Percentiles rank a stretch among this genome's conserved stretches.
Evolutionary conservation across 2,113 vertebrate genomes (phyloP).

Genomic region (Mungos mungo): DNA sequence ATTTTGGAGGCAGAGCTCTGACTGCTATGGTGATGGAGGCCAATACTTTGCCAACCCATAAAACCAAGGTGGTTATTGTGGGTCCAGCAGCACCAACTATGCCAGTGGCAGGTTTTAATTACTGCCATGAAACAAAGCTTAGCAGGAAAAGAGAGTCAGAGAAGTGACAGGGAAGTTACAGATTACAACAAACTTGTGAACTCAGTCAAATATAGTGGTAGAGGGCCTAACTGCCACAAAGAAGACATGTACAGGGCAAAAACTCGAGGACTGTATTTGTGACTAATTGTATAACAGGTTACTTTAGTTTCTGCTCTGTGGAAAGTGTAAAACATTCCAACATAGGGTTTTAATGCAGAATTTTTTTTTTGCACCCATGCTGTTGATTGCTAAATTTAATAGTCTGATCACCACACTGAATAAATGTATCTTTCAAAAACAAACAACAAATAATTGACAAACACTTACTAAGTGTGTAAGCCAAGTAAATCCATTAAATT

Average conservation of each 20-base stretch:
- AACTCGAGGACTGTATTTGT: not conserved
- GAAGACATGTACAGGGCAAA: not conserved
- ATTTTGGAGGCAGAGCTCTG: not conserved
- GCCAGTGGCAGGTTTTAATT: slow-evolving; percentile 87
- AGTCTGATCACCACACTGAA: not conserved
- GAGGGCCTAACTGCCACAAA: not conserved
- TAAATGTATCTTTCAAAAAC: not conserved
- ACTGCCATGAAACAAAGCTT: slow-evolving; percentile 87
- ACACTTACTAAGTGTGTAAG: not conserved
- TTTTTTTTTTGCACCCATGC: not conserved
- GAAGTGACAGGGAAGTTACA: slow-evolving; percentile 92
- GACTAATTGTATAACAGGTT: not conserved
- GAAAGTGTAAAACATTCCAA: not conserved
- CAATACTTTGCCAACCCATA: not conserved
- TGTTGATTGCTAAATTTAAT: not conserved
- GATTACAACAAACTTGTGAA: slow-evolving; percentile 91
- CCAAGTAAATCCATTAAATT: not conserved
- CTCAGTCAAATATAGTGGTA: slow-evolving; percentile 91
- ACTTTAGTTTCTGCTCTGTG: not conserved
- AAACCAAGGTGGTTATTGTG: not conserved
- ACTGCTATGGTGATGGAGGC: not conserved
- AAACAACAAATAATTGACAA: not conserved
- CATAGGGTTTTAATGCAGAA: not conserved
- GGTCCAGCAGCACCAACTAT: slow-evolving; percentile 78
- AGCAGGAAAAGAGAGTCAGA: slow-evolving; percentile 90